A percentile compares a stretch with the other conserved stretches of the same genome.
phyloP scores from a whole-genome alignment of 92 coral and sea anemone species.

The Palythoa grandis region DNA sequence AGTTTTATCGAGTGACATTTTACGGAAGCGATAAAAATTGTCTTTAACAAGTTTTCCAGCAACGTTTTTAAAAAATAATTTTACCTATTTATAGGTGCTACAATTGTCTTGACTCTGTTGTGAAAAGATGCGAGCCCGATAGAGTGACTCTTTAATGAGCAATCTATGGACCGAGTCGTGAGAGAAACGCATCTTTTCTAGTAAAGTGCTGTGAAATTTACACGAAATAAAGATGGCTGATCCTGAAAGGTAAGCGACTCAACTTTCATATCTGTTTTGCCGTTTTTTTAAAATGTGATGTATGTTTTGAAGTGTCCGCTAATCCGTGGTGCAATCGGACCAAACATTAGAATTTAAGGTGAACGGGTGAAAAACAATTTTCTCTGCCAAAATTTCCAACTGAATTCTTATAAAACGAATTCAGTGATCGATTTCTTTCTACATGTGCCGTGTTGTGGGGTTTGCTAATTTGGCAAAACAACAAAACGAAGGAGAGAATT shows the following conservation, averaged over 20 bases:
- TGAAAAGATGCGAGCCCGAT: background rate
- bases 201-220: background rate
- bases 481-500: slow-evolving; percentile 13
- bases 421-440: background rate
- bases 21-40: background rate
- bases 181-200: background rate
- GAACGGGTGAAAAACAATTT: background rate
- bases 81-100: background rate
- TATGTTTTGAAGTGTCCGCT: background rate
- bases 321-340: background rate
- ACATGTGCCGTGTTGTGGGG: background rate
- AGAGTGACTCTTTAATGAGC: background rate
- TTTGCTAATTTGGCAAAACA: slow-evolving; percentile 2
- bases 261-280: background rate
- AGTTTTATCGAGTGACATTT: background rate
- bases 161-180: background rate
- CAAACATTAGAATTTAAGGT: background rate
- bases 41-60: background rate
- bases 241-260: slow-evolving; percentile 7
- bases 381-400: background rate
- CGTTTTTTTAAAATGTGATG: background rate
- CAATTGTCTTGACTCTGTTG: background rate
- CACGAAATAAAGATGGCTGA: slow-evolving; percentile 14
- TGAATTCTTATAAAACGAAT: background rate
- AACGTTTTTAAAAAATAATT: background rate